Evolutionary conservation across 2,797 vertebrate species (phyloP).

Genomic region (Lophius americanus): DNA sequence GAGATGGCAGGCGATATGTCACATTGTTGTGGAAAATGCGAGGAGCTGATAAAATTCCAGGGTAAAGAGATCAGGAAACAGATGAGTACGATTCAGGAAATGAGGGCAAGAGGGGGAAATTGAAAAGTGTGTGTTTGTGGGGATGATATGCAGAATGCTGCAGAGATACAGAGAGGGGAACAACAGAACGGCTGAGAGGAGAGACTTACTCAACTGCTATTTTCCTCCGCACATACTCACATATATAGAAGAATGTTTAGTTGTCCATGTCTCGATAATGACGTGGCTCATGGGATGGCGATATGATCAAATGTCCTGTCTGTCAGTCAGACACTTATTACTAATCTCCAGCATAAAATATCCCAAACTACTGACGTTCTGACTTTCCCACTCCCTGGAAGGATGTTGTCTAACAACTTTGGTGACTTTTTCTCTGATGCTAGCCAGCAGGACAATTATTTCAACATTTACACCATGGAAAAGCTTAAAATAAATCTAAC

Average conservation of each 20-base stretch:
- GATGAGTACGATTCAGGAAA: conserved; percentile 63
- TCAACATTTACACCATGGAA: too few relatives aligned
- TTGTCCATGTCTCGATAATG: not conserved
- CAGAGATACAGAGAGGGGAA: conserved; percentile 34
- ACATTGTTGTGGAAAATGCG: conserved; percentile 47
- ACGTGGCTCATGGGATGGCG: too few relatives aligned
- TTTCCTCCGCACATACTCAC: conserved; percentile 7
- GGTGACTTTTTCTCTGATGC: not conserved
- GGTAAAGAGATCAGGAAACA: conserved; percentile 63
- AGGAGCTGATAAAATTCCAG: conserved; percentile 51
- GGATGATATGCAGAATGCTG: conserved; percentile 37
- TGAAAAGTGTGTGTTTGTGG: conserved; percentile 36
- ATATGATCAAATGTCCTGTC: too few relatives aligned
- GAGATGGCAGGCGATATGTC: conserved; percentile 44
- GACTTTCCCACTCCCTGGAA: not conserved
- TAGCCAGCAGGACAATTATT: too few relatives aligned
- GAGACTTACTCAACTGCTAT: conserved; percentile 15
- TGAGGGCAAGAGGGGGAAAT: conserved; percentile 48
- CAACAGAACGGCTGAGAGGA: conserved; percentile 33
- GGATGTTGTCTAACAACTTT: not conserved
- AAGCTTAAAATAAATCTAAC: too few relatives aligned
- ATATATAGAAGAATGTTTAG: not conserved
- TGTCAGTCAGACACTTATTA: not conserved
- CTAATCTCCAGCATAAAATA: conserved; percentile 4
- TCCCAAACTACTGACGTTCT: not conserved